These are phyloP conservation scores for Tanytarsus gracilentus DNA, from an alignment of 2,888 invertebrate genomes.

Conservation along the genomic window DNA sequence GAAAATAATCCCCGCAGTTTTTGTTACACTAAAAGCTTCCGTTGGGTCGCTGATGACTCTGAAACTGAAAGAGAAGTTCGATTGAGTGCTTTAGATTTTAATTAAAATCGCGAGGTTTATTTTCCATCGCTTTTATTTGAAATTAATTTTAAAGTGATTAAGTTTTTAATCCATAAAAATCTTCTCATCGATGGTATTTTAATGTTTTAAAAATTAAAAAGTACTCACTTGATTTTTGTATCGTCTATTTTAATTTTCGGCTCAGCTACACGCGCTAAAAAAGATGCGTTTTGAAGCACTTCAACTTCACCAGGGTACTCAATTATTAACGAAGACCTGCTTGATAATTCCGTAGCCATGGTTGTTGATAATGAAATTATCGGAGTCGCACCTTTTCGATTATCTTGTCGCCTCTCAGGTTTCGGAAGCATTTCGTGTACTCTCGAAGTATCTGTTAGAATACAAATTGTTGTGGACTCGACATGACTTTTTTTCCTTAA, in stretches of 20 bases:
- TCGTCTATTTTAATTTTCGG: slow-evolving; percentile 35
- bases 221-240: slow-evolving; percentile 3
- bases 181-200: slow-evolving; percentile 34
- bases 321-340: slow-evolving; percentile 10
- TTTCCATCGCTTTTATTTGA: too few species aligned
- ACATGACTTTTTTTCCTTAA: neutral
- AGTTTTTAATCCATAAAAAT: slow-evolving; percentile 35
- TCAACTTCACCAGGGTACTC: slow-evolving; percentile 39
- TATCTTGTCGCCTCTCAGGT: neutral
- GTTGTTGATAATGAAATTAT: neutral
- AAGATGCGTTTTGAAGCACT: slow-evolving; percentile 43
- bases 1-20: too few species aligned
- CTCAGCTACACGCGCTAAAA: slow-evolving; percentile 44
- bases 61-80: neutral
- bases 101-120: too few species aligned
- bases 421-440: slow-evolving; percentile 10
- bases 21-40: too few species aligned
- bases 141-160: too few species aligned
- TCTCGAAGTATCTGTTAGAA: neutral
- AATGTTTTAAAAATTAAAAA: neutral
- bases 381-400: neutral
- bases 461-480: slow-evolving; percentile 19
- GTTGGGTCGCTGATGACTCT: too few species aligned
- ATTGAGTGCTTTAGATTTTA: neutral
- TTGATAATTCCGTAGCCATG: slow-evolving; percentile 1